These are phyloP conservation scores for Xestia sexstrigata DNA, from an alignment of 2,888 invertebrate species.

Conservation along the genomic window DNA sequence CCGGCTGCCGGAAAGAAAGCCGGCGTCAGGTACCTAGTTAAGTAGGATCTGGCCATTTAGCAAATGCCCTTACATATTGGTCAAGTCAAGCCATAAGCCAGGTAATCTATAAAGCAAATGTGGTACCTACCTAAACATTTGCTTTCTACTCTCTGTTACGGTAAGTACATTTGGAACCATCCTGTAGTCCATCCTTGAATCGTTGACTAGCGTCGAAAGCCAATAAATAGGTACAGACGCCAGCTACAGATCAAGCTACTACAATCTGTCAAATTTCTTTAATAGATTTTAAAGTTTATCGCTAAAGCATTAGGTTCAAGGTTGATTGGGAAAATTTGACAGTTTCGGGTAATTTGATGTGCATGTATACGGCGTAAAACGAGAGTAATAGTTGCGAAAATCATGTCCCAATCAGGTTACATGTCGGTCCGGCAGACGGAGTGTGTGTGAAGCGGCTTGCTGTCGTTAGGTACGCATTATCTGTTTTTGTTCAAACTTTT, in stretches of 20 bases:
- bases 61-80: neutral
- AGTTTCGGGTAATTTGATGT: too few relatives aligned
- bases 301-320: too few relatives aligned
- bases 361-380: too few relatives aligned
- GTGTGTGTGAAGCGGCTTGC: neutral
- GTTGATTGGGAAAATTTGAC: too few relatives aligned
- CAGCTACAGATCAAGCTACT: too few relatives aligned
- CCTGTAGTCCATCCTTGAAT: neutral
- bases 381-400: neutral
- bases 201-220: neutral
- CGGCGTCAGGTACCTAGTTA: too few relatives aligned
- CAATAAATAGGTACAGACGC: too few relatives aligned
- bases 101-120: neutral
- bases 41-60: too few relatives aligned
- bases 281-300: too few relatives aligned
- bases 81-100: too few relatives aligned
- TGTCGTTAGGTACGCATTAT: neutral
- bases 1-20: neutral
- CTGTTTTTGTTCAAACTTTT: conserved; percentile 3
- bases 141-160: neutral
- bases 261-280: too few relatives aligned
- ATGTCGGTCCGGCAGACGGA: neutral
- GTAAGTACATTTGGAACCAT: neutral
- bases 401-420: neutral
- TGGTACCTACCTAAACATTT: neutral